Evolutionary conservation across 2,113 vertebrate genomes (phyloP), one percentile per base, ranked within the genome.

Genomic region (Alligator mississippiensis): DNA sequence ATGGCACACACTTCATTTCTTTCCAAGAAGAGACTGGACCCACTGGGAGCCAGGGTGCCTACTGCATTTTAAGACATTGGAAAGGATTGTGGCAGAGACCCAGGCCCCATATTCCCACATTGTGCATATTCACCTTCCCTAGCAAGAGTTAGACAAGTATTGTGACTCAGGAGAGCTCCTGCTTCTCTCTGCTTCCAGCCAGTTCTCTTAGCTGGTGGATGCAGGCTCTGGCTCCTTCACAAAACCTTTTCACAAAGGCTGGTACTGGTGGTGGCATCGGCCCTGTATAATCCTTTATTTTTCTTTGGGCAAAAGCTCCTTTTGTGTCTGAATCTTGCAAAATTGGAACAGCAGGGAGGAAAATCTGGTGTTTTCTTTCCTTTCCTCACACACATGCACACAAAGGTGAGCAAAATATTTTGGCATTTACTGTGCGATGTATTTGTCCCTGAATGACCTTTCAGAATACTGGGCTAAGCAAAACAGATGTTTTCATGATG

Each of bases 231-330:
- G 13, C 24, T 55, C 10, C 11, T 4, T 8, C 16, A 61, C 47
- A 47, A 47, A 47, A 47, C 47, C 47, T 47, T 47, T 47, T 47
- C 47, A 47, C n/a, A 21, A 59, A 89, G 62, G 72, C 13, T 1
- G 0, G 22, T 11, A 54, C 66, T 24, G 78, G 18, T 30, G 54
- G 63, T 27, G n/a, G 5, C 61, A 28, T 62, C 82, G 76, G 18
- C n/a, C 79, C 5, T 47, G 7, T 25, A 12, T 6, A 3, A 0
- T 70, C 25, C 64, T 82, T 84, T 64, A 30, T 54, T 54, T 16
- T 82, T 14, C n/a, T 47, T 47, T 47, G 47, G 47, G 47, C 47
- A 47, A 47, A 47, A 47, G 47, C 47, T 47, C 7, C 47, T 47
- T 47, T 47, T 47, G 5, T 9, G 75, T 68, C 21, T 58, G 64